phyloP scores from a whole-genome alignment of 2,113 vertebrate genomes.

The Spilogale gracilis region DNA sequence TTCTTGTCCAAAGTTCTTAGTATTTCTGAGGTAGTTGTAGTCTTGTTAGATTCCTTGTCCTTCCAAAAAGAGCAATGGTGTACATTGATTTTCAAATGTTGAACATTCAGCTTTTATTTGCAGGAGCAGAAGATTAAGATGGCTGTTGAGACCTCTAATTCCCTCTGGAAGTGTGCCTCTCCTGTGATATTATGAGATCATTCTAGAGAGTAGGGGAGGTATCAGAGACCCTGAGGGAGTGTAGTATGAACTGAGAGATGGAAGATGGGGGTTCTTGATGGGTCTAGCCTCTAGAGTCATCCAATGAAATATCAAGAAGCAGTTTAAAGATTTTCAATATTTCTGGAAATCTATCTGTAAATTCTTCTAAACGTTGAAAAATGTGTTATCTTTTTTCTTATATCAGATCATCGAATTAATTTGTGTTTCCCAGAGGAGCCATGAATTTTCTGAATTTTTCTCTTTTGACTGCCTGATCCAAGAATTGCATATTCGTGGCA shows the following conservation, averaged over 20 bases:
- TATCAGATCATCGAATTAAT: not conserved
- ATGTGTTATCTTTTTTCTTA: not conserved
- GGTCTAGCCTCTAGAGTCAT: not conserved
- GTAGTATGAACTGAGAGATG: not conserved
- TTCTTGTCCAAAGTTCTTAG: not conserved
- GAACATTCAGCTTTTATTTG: conserved; percentile 1
- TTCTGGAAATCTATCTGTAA: conserved; percentile 37
- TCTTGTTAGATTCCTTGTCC: not conserved
- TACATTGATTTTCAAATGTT: not conserved
- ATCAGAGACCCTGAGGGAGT: not conserved
- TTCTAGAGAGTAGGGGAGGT: too few species aligned
- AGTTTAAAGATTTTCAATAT: conserved; percentile 1
- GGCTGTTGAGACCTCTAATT: not conserved
- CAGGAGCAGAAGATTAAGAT: not conserved
- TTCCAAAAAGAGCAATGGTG: not conserved
- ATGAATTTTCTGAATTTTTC: conserved; percentile 24
- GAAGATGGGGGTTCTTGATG: not conserved
- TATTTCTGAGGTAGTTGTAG: not conserved
- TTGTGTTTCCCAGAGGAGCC: not conserved
- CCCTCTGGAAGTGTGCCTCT: not conserved
- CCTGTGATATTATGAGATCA: not conserved
- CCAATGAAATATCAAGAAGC: not conserved
- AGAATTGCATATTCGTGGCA: not conserved
- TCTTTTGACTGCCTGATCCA: not conserved
- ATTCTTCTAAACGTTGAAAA: conserved; percentile 32